Evolutionary conservation across 2,113 vertebrate genomes (phyloP), one percentile per base, ranked within the genome.

Genomic region (Tachysurus fulvidraco): DNA sequence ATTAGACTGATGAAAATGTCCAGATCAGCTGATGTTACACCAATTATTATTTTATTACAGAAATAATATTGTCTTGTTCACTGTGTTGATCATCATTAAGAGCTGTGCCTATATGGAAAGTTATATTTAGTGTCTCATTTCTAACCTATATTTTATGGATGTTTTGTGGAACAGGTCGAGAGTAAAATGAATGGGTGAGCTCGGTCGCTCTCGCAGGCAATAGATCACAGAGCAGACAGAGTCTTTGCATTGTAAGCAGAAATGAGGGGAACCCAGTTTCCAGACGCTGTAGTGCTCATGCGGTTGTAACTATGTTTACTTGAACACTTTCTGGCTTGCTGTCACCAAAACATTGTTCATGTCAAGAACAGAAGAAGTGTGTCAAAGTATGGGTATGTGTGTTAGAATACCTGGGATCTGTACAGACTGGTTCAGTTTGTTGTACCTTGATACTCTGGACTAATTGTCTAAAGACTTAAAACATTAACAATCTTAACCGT

Each of bases 121-220:
- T 92, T 93, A 92, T 93, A 93, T 94, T 93, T 93, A 93, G 93
- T 92, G 84, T 85, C 88, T 88, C 46, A 92, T 89, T 89, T 88
- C 88, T 83, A 92, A 92, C 90, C 90, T 92, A 92, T 93, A 92
- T 94, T 93, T 94, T 92, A 92, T 87, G 86, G 55, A 86, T 86
- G 81, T 86, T 87, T 91, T 91, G 90, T 89, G 88, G 90, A 89
- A 86, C 82, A 85, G 90, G 90, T 88, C 92, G 91, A 91, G 85
- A 93, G 92, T 77, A 91, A 93, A 94, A 95, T 94, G 86, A 93
- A 93, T 91, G 90, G 92, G 84, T 85, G 76, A 79, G 89, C 91
- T 87, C 21, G 88, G 90, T 87, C 88, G 88, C 88, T 90, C 89
- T 90, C 81, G 73, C 55, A 55, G 85, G 94, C 90, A 87, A 94